These are phyloP conservation scores for Clytia hemisphaerica DNA, from an alignment of 30 jellyfish, hydroid and myxozoan genomes.

Conservation along the genomic window DNA sequence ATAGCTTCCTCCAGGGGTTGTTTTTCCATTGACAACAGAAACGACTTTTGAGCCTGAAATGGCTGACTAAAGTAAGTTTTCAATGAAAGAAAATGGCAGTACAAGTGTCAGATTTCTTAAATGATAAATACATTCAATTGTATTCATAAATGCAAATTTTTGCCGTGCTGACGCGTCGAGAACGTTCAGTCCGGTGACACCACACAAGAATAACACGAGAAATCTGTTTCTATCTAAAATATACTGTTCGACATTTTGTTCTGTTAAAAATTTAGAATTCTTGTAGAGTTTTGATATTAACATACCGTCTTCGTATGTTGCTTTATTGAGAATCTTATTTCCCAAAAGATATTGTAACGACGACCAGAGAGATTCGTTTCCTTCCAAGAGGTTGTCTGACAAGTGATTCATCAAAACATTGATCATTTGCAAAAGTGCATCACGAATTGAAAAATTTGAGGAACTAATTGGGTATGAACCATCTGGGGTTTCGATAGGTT, in stretches of 20 bases:
- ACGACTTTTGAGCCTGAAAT: constrained; percentile 13
- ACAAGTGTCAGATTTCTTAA: background rate
- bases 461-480: no score
- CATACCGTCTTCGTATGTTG: no score
- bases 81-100: constrained; percentile 2
- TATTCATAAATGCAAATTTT: background rate
- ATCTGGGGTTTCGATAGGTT: no score
- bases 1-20: constrained; percentile 9
- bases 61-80: background rate
- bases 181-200: background rate
- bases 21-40: constrained; percentile 15
- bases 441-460: no score
- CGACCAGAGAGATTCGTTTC: no score
- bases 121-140: background rate
- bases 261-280: no score
- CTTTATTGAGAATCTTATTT: no score
- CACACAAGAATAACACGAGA: background rate
- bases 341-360: no score
- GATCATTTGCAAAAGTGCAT: no score
- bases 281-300: no score
- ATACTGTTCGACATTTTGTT: background rate
- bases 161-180: background rate
- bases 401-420: no score
- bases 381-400: no score
- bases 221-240: background rate